phyloP scores from a whole-genome alignment of 2,888 invertebrate genomes.

The Electrophaes corylata region DNA sequence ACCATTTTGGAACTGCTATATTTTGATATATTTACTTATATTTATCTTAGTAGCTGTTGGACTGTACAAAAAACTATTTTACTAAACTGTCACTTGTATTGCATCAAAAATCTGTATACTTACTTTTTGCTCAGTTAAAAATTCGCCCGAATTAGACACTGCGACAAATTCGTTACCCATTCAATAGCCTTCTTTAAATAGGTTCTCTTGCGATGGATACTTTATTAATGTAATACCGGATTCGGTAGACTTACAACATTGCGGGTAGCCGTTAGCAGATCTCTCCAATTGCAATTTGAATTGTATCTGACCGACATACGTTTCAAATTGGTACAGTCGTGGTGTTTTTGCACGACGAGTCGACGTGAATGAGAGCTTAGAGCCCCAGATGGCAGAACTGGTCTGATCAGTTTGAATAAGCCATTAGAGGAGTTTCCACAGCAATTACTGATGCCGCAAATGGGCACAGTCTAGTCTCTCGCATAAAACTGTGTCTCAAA shows the following conservation, averaged over 20 bases:
- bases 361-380: constrained; percentile 43
- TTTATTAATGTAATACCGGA: constrained; percentile 9
- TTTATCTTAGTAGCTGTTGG: too few relatives aligned
- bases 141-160: neutral
- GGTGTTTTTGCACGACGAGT: constrained; percentile 20
- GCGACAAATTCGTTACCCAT: neutral
- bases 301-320: constrained; percentile 6
- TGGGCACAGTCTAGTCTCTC: constrained; percentile 56
- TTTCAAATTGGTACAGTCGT: constrained; percentile 16
- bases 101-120: too few relatives aligned
- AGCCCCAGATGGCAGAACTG: constrained; percentile 47
- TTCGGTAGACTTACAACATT: constrained; percentile 5
- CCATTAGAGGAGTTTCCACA: constrained; percentile 74
- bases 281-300: constrained; percentile 8
- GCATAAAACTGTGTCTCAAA: constrained; percentile 63
- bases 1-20: too few relatives aligned
- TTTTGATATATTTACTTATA: too few relatives aligned
- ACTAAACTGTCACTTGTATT: neutral
- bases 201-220: neutral
- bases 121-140: neutral
- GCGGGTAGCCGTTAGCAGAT: neutral
- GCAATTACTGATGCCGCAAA: constrained; percentile 69
- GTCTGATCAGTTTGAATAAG: constrained; percentile 68
- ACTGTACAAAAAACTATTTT: neutral
- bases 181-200: neutral